Conservation (phyloP, 2,888 invertebrate species). For the Drosophila falleni region DNA sequence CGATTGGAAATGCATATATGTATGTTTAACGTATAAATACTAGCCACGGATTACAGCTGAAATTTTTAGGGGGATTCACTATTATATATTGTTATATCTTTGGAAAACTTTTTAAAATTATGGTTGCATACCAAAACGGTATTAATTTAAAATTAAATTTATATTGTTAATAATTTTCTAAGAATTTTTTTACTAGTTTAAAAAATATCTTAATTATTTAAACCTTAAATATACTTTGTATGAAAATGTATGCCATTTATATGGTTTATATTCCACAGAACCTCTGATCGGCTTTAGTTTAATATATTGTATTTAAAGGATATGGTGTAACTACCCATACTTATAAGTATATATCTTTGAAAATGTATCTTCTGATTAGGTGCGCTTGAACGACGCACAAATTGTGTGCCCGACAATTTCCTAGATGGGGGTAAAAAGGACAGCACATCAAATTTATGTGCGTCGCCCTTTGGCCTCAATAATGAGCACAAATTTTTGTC, state of each 20-base stretch:
- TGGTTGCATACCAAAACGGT: background rate
- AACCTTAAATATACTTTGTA: background rate
- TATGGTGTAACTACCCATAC: conserved; percentile 27
- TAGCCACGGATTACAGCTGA: conserved; percentile 5
- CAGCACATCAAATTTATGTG: conserved; percentile 74
- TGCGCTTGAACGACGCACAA: conserved; percentile 65
- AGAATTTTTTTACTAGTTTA: background rate
- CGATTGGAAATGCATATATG: conserved; percentile 58
- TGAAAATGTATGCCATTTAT: background rate
- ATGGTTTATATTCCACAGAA: background rate
- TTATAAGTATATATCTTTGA: conserved; percentile 36
- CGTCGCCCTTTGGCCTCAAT: conserved; percentile 67
- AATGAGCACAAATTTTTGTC: conserved; percentile 77
- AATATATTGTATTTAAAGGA: conserved; percentile 13
- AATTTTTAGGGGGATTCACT: conserved; percentile 7
- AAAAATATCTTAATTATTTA: background rate
- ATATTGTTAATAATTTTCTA: background rate
- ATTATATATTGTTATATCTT: background rate
- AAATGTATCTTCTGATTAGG: conserved; percentile 71
- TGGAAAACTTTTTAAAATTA: background rate
- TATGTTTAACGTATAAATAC: conserved; percentile 12
- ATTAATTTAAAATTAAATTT: background rate
- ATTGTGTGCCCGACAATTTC: conserved; percentile 67
- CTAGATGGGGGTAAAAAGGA: conserved; percentile 64
- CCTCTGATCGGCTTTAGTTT: background rate